Evolutionary conservation across 37 sponge, comb jelly and placozoan species (phyloP).

Genomic region (Crambe crambe): DNA sequence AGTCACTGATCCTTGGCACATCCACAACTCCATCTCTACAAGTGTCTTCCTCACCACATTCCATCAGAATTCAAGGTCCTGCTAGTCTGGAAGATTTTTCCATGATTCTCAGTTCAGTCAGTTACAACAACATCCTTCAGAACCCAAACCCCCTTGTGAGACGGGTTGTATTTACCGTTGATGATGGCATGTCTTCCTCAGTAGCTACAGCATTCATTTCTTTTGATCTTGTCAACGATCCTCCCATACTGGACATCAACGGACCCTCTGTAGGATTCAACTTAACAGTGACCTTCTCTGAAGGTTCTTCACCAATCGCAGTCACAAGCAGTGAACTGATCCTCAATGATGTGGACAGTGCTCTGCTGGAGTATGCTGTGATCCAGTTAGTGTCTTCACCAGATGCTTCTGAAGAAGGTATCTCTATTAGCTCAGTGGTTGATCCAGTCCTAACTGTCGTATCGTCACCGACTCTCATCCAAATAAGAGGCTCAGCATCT

Average conservation of each 20-base stretch:
- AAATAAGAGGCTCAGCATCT: conserved; percentile 26
- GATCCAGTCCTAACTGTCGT: conserved; percentile 3
- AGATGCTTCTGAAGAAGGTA: conserved; percentile 29
- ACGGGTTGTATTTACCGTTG: conserved; percentile 49
- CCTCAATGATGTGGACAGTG: conserved; percentile 63
- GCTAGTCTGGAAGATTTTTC: conserved; percentile 30
- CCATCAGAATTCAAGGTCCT: conserved; percentile 36
- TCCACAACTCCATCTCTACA: background rate
- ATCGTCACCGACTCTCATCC: background rate
- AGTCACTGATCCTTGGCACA: conserved; percentile 28
- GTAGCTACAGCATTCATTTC: conserved; percentile 48
- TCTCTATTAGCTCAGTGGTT: background rate
- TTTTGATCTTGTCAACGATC: conserved; percentile 66
- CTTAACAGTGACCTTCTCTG: conserved; percentile 33
- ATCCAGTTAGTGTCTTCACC: background rate
- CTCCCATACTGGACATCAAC: conserved; percentile 76
- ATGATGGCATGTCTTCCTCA: conserved; percentile 43
- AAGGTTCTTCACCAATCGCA: conserved; percentile 26
- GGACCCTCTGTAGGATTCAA: conserved; percentile 48
- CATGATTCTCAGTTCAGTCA: conserved; percentile 11
- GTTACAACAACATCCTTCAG: conserved; percentile 45
- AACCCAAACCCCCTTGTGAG: conserved; percentile 26
- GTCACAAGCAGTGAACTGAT: conserved; percentile 7
- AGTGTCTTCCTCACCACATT: background rate
- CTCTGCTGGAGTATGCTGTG: background rate